These are phyloP conservation scores for Centropus unirufus DNA, from an alignment of 2,113 vertebrate genomes.

Conservation along the genomic window DNA sequence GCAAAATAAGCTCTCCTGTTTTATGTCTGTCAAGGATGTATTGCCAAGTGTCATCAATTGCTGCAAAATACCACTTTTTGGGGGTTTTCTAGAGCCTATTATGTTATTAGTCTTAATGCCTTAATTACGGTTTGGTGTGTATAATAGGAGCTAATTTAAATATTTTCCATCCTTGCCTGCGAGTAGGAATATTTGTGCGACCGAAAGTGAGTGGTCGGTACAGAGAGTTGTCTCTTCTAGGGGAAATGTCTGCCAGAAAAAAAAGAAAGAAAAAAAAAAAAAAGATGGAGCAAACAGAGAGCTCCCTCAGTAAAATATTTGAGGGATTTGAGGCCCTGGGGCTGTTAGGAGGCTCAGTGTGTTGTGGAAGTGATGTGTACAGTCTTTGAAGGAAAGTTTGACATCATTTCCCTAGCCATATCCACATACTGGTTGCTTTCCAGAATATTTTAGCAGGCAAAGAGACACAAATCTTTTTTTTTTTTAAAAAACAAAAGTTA, in stretches of 20 bases:
- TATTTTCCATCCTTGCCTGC: not conserved
- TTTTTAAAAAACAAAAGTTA: too few relatives aligned
- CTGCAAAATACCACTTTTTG: not conserved
- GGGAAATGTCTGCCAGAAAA: not conserved
- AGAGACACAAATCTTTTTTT: not conserved
- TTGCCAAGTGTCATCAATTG: not conserved
- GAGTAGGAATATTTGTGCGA: not conserved
- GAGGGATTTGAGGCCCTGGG: not conserved
- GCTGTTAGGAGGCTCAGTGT: not conserved
- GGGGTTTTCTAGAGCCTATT: not conserved
- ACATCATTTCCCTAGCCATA: constrained; percentile 30
- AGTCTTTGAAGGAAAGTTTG: constrained; percentile 6
- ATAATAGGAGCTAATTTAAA: not conserved
- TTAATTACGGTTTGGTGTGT: not conserved
- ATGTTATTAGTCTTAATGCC: not conserved
- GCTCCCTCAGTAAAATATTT: not conserved
- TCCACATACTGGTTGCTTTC: not conserved
- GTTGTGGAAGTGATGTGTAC: constrained; percentile 26
- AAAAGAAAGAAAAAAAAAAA: not conserved
- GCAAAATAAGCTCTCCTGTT: not conserved
- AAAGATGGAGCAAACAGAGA: not conserved
- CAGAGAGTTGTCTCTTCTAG: not conserved
- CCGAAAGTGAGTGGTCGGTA: not conserved
- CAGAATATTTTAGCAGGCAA: not conserved
- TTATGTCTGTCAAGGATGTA: not conserved